Percentiles rank a stretch among this genome's conserved stretches.
phyloP scores from a whole-genome alignment of 2,113 vertebrate species.

The Andinoacara biseriatus region DNA sequence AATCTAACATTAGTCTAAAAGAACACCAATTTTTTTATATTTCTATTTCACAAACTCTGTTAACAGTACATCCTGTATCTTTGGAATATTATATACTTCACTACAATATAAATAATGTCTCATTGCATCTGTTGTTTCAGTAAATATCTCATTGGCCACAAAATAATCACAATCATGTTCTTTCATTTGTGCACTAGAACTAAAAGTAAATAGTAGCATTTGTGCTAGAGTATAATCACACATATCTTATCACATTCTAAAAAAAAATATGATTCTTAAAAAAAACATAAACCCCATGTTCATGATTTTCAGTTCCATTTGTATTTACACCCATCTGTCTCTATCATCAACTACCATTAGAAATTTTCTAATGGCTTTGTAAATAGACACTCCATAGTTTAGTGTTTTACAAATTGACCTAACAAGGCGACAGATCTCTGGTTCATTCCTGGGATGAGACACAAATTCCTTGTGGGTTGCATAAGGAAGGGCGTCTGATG shows the following conservation, averaged over 20 bases:
- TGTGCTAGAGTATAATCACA: background rate
- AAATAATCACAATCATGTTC: background rate
- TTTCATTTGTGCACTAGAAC: background rate
- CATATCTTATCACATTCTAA: too few species aligned
- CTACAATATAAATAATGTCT: background rate
- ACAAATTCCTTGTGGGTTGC: background rate
- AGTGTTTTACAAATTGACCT: too few species aligned
- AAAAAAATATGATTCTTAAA: background rate
- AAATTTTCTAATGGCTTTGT: background rate
- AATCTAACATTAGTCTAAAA: background rate
- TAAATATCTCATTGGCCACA: background rate
- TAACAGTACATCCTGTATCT: background rate
- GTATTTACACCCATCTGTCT: background rate
- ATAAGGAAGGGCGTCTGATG: background rate
- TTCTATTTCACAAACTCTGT: background rate
- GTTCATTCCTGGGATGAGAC: background rate
- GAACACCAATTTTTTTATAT: background rate
- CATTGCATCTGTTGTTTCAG: background rate
- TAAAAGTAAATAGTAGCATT: background rate
- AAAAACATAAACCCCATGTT: background rate
- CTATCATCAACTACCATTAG: too few species aligned
- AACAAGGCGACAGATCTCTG: background rate
- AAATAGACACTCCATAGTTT: background rate
- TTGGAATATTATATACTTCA: background rate
- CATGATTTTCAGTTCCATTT: background rate